These are phyloP conservation scores for Ptilodon capucinus DNA, from an alignment of 2,888 invertebrate genomes.

Conservation along the genomic window DNA sequence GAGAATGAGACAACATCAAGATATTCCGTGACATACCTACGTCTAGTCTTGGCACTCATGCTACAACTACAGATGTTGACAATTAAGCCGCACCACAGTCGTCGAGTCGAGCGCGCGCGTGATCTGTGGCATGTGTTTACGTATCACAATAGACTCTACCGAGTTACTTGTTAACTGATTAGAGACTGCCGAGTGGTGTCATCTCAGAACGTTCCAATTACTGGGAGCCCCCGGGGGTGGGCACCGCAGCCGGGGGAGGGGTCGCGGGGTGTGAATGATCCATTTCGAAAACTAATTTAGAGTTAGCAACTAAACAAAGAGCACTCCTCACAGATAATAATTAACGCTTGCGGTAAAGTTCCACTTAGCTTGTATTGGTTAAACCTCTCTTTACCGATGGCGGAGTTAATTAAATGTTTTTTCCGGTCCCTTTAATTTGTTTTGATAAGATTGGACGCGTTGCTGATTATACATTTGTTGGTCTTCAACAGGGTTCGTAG, in stretches of 20 bases:
- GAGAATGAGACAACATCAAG: no score
- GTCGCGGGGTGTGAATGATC: conserved; percentile 78
- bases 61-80: conserved; percentile 14
- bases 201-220: conserved; percentile 82
- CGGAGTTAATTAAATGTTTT: conserved; percentile 59
- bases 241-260: conserved; percentile 43
- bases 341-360: conserved; percentile 82
- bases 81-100: conserved; percentile 11
- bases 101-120: background rate
- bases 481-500: background rate
- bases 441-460: conserved; percentile 18
- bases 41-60: no score
- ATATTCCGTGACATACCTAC: no score
- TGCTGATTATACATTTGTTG: conserved; percentile 1
- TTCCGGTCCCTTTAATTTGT: conserved; percentile 31
- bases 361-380: conserved; percentile 77
- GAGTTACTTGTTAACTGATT: conserved; percentile 81
- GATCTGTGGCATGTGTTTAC: conserved; percentile 50
- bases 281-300: conserved; percentile 84
- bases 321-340: conserved; percentile 82
- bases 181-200: conserved; percentile 78
- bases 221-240: conserved; percentile 55
- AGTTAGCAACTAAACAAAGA: conserved; percentile 83
- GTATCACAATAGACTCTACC: conserved; percentile 68
- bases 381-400: conserved; percentile 68